These are phyloP conservation scores for Ruditapes philippinarum DNA, from an alignment of 1,140 invertebrate species.

Conservation along the genomic window DNA sequence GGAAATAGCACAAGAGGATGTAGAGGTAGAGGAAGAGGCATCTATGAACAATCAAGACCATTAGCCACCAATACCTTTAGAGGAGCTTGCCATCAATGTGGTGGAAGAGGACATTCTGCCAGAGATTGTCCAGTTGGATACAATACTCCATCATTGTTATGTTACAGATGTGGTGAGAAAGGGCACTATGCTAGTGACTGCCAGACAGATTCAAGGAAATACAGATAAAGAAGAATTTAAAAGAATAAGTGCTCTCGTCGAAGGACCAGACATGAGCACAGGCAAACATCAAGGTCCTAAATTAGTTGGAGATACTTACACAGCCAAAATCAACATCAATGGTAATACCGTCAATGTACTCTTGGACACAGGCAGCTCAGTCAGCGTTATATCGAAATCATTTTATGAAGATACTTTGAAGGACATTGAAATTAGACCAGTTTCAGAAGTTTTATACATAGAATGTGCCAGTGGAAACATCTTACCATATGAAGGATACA, in stretches of 20 bases:
- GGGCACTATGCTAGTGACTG: constrained; percentile 27
- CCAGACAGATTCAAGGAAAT: neutral
- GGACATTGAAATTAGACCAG: neutral
- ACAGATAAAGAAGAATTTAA: constrained; percentile 45
- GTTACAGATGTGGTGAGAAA: constrained; percentile 7
- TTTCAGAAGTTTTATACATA: constrained; percentile 22
- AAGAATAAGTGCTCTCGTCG: neutral
- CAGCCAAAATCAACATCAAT: constrained; percentile 7
- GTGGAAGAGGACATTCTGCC: neutral
- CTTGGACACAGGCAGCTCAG: constrained; percentile 58
- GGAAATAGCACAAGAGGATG: too few species aligned
- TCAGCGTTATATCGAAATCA: constrained; percentile 28
- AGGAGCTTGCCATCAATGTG: neutral
- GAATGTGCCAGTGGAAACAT: constrained; percentile 31
- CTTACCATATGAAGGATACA: constrained; percentile 56
- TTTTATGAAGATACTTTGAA: constrained; percentile 42
- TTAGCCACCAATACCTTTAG: neutral
- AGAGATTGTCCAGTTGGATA: neutral
- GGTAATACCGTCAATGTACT: constrained; percentile 5
- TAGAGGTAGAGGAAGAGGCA: neutral
- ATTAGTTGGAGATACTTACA: neutral
- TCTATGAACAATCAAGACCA: neutral
- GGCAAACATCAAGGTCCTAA: neutral
- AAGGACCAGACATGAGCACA: constrained; percentile 11
- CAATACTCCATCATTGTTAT: neutral